Evolutionary conservation across 2,888 invertebrate genomes (phyloP), one percentile per base, ranked within the genome.

Genomic region (Dendrolimus pini): DNA sequence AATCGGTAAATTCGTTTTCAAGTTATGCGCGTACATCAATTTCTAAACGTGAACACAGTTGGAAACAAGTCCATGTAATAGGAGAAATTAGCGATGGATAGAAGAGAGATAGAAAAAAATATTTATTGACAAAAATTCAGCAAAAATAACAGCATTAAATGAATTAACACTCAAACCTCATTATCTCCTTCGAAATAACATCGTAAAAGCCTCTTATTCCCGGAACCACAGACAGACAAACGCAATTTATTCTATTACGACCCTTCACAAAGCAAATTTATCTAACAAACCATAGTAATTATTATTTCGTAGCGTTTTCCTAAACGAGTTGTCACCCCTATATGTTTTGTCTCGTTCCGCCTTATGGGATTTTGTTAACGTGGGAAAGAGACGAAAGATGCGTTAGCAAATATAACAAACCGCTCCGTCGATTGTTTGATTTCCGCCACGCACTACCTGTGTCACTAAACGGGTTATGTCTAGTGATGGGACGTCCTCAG

Each of bases 381-480:
- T 59, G 62, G 18, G 63, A 62, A 63, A 65, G 57, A 56, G 54
- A 54, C 53, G 42, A 57, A 41, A 60, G 58, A 47, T 62, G 64
- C 59, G 55, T 30, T 58, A 59, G 60, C 62, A 66, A 67, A 71
- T 63, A 62, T 67, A 66, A 62, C 60, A 58, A 65, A 68, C 70
- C 71, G 66, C 71, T 65, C 63, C 70, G 66, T 65, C 72, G 77
- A 82, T 81, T 81, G 81, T 82, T 80, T 80, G 82, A 82, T 82
- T 78, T 82, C 79, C 80, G 74, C 66, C 63, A 69, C 69, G 70
- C 74, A 71, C 72, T 78, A 78, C 76, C 75, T 75, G 71, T 72
- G 72, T 69, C 70, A 65, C 67, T 74, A 73, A 74, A 78, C 69
- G 68, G 70, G 74, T 78, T 75, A 71, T 14, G 42, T 41, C 7